Evolutionary conservation across 1,140 invertebrate species (phyloP).

Genomic region (Hyles euphorbiae): DNA sequence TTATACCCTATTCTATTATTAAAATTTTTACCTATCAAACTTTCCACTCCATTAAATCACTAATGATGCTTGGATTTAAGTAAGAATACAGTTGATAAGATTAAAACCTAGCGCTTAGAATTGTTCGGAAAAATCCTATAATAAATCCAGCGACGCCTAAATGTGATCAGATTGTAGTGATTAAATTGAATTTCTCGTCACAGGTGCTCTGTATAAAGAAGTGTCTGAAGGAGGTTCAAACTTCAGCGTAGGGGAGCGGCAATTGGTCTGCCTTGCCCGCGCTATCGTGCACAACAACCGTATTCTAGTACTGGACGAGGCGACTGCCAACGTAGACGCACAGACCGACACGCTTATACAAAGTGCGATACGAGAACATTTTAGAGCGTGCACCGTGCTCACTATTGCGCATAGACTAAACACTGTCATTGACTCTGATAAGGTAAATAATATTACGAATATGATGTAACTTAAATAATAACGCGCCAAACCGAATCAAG

Average conservation of each 20-base stretch:
- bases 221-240: slow-evolving; percentile 80
- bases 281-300: slow-evolving; percentile 82
- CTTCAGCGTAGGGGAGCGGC: slow-evolving; percentile 84
- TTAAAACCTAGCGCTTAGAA: too few relatives aligned
- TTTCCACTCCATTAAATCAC: too few relatives aligned
- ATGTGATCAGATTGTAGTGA: too few relatives aligned
- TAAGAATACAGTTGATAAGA: too few relatives aligned
- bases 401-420: slow-evolving; percentile 90
- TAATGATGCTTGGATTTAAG: too few relatives aligned
- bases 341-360: slow-evolving; percentile 82
- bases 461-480: background rate
- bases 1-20: background rate
- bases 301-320: slow-evolving; percentile 84
- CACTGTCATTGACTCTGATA: slow-evolving; percentile 88
- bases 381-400: slow-evolving; percentile 84
- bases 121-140: too few relatives aligned
- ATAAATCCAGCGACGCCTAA: too few relatives aligned
- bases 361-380: slow-evolving; percentile 82
- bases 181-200: background rate
- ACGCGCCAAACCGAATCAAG: too few relatives aligned
- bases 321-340: slow-evolving; percentile 84
- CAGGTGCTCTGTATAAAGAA: slow-evolving; percentile 75
- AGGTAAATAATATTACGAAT: slow-evolving; percentile 57
- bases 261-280: slow-evolving; percentile 85
- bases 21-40: too few relatives aligned